Base-by-base conservation (phyloP, 37 sponge, comb jelly and placozoan species). In the Chondrilla cf. caribensis region DNA sequence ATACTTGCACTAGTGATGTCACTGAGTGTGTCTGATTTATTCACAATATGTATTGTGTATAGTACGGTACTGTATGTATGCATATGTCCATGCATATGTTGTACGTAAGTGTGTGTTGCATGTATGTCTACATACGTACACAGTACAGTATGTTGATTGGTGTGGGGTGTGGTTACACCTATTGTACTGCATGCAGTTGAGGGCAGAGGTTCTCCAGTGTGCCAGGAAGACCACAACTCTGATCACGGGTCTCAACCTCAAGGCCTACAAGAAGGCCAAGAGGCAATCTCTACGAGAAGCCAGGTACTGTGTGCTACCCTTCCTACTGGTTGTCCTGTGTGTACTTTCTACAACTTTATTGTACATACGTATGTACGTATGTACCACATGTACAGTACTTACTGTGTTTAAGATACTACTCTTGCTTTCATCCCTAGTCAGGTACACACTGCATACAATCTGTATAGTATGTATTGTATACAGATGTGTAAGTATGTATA, bases 211-310 rank as follows among this genome's bases (percentile, higher is more conserved):
- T 26, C 59, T 98, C 2, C 77, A 82, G 36, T 88, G 86, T 32
- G 82, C 87, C 42, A 86, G 95, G 14, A 84, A 88, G 0, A 92
- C 99, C 36, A 92, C 99, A 28, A 98, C 93, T 2, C 91, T 98
- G 29, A 96, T 93, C 81, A 96, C 99, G 0, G 97, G 95, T 8
- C 89, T 98, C 75, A 98, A 98, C 82, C 86, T 97, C 60, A 88
- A 84, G 81, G 92, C 88, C 0, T 98, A 98, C 85, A 95, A 95
- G 86, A 79, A 95, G 19, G 86, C 92, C 14, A 98, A 98, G 93
- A 83, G 87, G 40, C 99, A 98, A 84, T 88, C 93, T 2, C 86
- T 98, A 57, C 87, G 95, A 38, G 99, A 98, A 47, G 99, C 97
- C 19, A 72, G 80, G 81, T 86, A 58, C 31, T n/a, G n/a, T n/a